Base-by-base conservation (phyloP, 2,888 invertebrate species). In the Cetonia aurata region DNA sequence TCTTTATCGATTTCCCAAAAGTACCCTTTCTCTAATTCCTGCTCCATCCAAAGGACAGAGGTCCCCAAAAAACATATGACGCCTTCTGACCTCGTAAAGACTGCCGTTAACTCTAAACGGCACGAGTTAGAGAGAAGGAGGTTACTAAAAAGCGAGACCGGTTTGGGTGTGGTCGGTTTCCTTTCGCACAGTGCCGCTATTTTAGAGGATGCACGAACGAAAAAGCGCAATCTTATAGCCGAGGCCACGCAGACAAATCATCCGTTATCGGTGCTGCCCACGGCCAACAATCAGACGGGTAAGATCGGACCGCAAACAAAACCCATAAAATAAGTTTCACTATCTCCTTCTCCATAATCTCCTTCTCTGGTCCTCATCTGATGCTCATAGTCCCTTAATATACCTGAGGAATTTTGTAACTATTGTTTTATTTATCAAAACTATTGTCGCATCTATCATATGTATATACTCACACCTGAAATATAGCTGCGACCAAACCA, bases 51-150 rank as follows among this genome's bases (percentile, higher is more conserved):
- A 50, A 65, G 71, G 44, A 53, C 31, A 70, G 62, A 65, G 17
- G 46, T 41, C 37, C 62, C 62, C n/a, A 65, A 65, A 52, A 65
- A 65, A 66, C 75, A 83, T 75, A 86, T 89, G 87, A 87, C 88
- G 53, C 90, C 89, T 10, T 89, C 89, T 74, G 86, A 86, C 78
- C 83, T 90, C 71, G 89, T 90, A 52, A 91, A 90, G 81, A 90
- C 90, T 25, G 89, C 90, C 53, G 89, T 89, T 52, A 88, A 89
- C 79, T 89, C 88, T 78, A 89, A 90, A 81, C 85, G 87, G 71
- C 87, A 87, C 77, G 88, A 88, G 77, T 84, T 86, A 71, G 88
- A 88, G 77, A 84, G 86, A 75, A 84, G 87, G 75, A 85, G 85
- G 76, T 80, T 86, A 72, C 83, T 87, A 80, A 89, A 88, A 78